Evolutionary conservation across 2,888 invertebrate genomes (phyloP), one percentile per base, ranked within the genome.

Genomic region (Phortica magna): DNA sequence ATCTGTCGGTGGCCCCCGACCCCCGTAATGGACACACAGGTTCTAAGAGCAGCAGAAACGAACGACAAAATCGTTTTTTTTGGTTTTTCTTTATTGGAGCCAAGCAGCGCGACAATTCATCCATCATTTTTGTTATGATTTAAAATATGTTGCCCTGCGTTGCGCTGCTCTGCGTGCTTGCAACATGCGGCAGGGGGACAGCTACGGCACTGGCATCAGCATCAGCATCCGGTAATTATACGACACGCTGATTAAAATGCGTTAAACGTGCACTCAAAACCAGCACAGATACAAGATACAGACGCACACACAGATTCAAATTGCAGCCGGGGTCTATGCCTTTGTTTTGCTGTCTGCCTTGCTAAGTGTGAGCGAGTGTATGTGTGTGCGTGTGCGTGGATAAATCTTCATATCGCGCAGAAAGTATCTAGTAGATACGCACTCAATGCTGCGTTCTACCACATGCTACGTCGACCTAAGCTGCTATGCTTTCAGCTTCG

Each of bases 171-270:
- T 75, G 68, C 43, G 68, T 17, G 31, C 57, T 39, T 59, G 22
- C 61, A 17, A 61, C 9, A 59, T 57, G 17, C n/a, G 57, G 7
- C 17, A 48, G 57, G 55, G 72, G 19, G 42, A 19, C 61, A 55
- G 59, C n/a, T 43, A 43, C 64, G 19, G 72, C 41, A 70, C 75
- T 79, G 19, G 59, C n/a, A 17, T 17, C 53, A 53, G 61, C 71
- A 61, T 80, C 84, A 85, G 91, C 91, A 90, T 90, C 90, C 91
- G 91, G 91, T 91, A 90, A 90, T 91, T 91, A 90, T 89, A 90
- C 90, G 90, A 90, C 90, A 90, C 89, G 89, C 91, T 91, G 91
- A 90, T 91, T 91, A 91, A 91, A 90, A 91, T 90, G 91, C 88
- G 87, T 87, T 83, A 86, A 86, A 83, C 86, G 85, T 80, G 83